These are phyloP conservation scores for Progne subis DNA, from an alignment of 2,113 vertebrate genomes.

Conservation along the genomic window DNA sequence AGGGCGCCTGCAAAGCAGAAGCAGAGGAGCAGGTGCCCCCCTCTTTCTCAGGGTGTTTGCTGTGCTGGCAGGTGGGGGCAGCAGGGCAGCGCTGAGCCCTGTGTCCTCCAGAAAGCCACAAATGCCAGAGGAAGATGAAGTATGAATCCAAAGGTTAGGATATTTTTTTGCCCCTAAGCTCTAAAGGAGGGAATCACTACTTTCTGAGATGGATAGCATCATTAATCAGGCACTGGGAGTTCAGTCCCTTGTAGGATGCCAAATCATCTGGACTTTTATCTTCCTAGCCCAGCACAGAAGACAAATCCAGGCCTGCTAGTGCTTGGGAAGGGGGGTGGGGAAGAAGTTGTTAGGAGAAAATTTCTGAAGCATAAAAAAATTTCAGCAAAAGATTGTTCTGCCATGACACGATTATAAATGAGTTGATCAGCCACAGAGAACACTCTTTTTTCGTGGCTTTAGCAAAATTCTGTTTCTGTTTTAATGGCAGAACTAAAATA, in stretches of 20 bases:
- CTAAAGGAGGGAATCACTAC: constrained; percentile 30
- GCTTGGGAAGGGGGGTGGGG: background rate
- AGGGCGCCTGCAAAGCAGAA: background rate
- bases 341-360: constrained; percentile 24
- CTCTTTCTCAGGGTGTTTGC: background rate
- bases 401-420: constrained; percentile 34
- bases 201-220: constrained; percentile 13
- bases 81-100: background rate
- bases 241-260: background rate
- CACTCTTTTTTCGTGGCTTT: background rate
- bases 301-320: background rate
- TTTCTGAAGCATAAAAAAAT: constrained; percentile 66
- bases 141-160: constrained; percentile 45
- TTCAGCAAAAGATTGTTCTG: constrained; percentile 16
- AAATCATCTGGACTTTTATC: constrained; percentile 39
- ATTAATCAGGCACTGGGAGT: constrained; percentile 48
- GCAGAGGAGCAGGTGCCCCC: background rate
- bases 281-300: background rate
- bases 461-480: constrained; percentile 8
- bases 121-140: background rate
- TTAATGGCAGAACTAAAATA: constrained; percentile 20
- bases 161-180: background rate
- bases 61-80: background rate
- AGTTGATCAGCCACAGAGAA: constrained; percentile 25
- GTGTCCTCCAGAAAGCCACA: background rate